These are phyloP conservation scores for Serranus cabrilla DNA, from an alignment of 2,797 vertebrate genomes.

Conservation along the genomic window DNA sequence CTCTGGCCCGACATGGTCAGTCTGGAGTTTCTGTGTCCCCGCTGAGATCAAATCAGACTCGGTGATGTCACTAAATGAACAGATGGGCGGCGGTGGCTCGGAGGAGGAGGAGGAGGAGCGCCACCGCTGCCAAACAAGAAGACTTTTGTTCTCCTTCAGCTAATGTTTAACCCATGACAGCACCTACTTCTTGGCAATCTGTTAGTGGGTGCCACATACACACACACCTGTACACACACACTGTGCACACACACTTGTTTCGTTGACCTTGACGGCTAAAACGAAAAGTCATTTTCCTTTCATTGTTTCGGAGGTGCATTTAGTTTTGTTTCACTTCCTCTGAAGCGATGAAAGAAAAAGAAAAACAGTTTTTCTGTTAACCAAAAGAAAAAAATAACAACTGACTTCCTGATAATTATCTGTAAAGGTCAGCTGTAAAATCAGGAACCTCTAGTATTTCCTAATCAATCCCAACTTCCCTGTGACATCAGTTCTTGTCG, in stretches of 20 bases:
- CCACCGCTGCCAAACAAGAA: slow-evolving; percentile 42
- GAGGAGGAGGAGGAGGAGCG: not conserved
- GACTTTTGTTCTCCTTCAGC: slow-evolving; percentile 44
- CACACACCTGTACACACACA: not conserved
- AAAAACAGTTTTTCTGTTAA: not conserved
- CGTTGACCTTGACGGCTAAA: slow-evolving; percentile 35
- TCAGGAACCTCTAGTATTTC: slow-evolving; percentile 18
- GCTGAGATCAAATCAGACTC: slow-evolving; percentile 19
- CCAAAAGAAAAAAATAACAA: not conserved
- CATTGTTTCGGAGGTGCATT: slow-evolving; percentile 20
- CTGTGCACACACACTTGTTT: not conserved
- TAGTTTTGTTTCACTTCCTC: not conserved
- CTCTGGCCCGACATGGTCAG: not conserved
- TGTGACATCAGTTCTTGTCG: not conserved
- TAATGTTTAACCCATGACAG: slow-evolving; percentile 58
- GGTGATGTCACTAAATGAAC: slow-evolving; percentile 29
- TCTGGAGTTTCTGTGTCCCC: not conserved
- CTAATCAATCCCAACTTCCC: not conserved
- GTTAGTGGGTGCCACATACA: not conserved
- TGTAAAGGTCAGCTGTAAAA: not conserved
- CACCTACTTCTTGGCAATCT: slow-evolving; percentile 34
- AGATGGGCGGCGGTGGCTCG: slow-evolving; percentile 3
- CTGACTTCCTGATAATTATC: not conserved
- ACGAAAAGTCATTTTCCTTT: slow-evolving; percentile 29
- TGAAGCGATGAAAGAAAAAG: not conserved